Base-by-base conservation (phyloP, 2,888 invertebrate genomes). In the Zygaena filipendulae region DNA sequence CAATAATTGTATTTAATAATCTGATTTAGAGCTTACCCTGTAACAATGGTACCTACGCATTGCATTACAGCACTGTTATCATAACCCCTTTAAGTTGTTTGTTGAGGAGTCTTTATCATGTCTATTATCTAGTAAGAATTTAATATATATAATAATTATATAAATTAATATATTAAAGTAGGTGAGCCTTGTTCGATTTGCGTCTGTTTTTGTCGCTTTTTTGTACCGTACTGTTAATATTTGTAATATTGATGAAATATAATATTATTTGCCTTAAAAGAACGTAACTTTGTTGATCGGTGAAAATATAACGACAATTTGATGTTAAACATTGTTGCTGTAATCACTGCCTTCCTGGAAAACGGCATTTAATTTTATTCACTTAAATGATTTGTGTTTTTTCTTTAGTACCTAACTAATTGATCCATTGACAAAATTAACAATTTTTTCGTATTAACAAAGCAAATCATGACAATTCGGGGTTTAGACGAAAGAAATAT, bases 61-160 rank as follows among this genome's bases (percentile, higher is more conserved):
- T 57, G 67, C 69, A 61, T 58, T 60, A 59, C 67, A 52, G 71
- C 77, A 71, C 74, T 75, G 77, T 79, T 79, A 72, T 68, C 36
- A 53, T 67, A 66, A 60, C 62, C 71, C 67, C 60, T 59, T 69
- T 74, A 56, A 75, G 74, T 79, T 79, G 60, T 67, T 74, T 69
- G 75, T 79, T 77, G 71, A 72, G 72, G 58, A 70, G 59, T 71
- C 69, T 75, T 71, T 75, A 74, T 74, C 74, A 61, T 67, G 70
- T 74, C 71, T 75, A 74, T 70, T 75, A 69, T 69, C 63, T 72
- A 66, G 64, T 77, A 74, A 75, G 74, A 74, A 67, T 74, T 72
- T 74, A 71, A 69, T 70, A 74, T 72, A 69, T 69, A 67, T 64
- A 59, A n/a, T n/a, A n/a, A n/a, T 59, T 37, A 63, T 60, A 68